Percentiles rank a stretch among this genome's conserved stretches.
Evolutionary conservation across 2,888 invertebrate genomes (phyloP).

Genomic region (Vandiemenella viatica): DNA sequence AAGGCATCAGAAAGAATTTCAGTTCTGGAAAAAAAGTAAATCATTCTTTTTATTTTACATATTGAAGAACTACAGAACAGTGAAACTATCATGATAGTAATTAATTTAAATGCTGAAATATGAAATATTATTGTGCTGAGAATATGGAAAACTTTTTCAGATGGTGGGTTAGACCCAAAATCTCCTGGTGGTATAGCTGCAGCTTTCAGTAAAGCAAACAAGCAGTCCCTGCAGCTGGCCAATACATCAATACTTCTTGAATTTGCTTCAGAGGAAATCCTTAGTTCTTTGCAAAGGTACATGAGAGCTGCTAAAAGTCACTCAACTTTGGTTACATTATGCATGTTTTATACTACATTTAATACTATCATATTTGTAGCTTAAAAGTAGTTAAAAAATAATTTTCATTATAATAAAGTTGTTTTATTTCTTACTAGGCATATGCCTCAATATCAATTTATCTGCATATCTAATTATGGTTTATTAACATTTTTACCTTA

Average conservation of each 20-base stretch:
- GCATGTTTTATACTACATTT: too few species aligned
- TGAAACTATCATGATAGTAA: not conserved
- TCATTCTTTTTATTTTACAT: not conserved
- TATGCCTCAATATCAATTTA: too few species aligned
- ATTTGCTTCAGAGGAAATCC: slow-evolving; percentile 71
- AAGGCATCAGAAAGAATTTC: slow-evolving; percentile 63
- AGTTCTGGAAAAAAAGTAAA: slow-evolving; percentile 59
- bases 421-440: too few species aligned
- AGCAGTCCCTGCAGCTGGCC: slow-evolving; percentile 64
- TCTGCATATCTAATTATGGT: too few species aligned
- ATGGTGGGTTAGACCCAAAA: slow-evolving; percentile 69
- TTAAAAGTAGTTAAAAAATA: too few species aligned
- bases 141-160: slow-evolving; percentile 28
- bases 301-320: too few species aligned
- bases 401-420: too few species aligned
- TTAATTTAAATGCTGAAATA: not conserved
- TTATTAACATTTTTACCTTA: too few species aligned
- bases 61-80: not conserved
- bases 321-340: too few species aligned
- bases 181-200: slow-evolving; percentile 77
- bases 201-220: slow-evolving; percentile 79
- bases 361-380: too few species aligned
- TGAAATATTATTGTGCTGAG: not conserved
- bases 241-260: slow-evolving; percentile 77
- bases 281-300: slow-evolving; percentile 48